Evolutionary conservation across 2,797 vertebrate species (phyloP).

Genomic region (Acropternis orthonyx): DNA sequence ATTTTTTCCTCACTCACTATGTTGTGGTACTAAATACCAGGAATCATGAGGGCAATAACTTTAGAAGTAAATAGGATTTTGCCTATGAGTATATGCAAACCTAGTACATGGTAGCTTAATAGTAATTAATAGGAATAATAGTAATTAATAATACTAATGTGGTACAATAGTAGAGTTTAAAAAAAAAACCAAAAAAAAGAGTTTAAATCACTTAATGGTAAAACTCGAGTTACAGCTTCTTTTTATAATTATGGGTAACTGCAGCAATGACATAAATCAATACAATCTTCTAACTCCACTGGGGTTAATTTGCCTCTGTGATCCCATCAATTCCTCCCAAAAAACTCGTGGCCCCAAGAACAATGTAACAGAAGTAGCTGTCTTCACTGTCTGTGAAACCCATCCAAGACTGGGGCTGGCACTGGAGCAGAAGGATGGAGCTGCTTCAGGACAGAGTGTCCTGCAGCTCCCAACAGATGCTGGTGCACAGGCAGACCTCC

Average conservation of each 20-base stretch:
- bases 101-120: background rate
- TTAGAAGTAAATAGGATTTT: background rate
- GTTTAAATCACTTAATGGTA: background rate
- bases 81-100: background rate
- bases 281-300: background rate
- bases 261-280: background rate
- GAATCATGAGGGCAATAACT: background rate
- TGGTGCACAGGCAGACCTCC: fast-evolving
- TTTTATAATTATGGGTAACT: background rate
- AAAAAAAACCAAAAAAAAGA: background rate
- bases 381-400: background rate
- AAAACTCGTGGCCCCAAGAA: background rate
- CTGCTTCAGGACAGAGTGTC: fast-evolving
- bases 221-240: background rate
- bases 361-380: background rate
- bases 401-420: background rate
- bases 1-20: background rate
- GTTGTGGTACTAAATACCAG: background rate
- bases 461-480: fast-evolving
- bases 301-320: background rate
- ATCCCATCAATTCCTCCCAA: background rate
- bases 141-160: background rate
- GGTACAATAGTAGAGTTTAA: background rate
- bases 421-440: background rate
- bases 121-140: background rate